Conservation (phyloP, 2,888 invertebrate species). For the Lasioglossum oenotherae region DNA sequence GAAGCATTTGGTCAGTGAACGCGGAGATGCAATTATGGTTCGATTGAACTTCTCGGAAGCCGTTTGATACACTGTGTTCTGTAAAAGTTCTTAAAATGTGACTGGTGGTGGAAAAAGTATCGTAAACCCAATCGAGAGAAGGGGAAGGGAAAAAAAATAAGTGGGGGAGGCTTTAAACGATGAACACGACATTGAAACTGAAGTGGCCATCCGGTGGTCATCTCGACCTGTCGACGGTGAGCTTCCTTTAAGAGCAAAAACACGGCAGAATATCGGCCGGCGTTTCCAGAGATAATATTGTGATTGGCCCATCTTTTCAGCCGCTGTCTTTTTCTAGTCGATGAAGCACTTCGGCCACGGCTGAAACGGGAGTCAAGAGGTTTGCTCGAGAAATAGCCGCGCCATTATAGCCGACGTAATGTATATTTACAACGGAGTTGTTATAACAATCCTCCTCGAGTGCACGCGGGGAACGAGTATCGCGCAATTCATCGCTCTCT, state of each 20-base stretch:
- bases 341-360: constrained; percentile 50
- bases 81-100: background rate
- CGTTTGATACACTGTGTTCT: background rate
- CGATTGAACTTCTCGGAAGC: background rate
- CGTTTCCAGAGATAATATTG: constrained; percentile 70
- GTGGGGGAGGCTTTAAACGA: background rate
- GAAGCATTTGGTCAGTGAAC: background rate
- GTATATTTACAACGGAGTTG: constrained; percentile 16
- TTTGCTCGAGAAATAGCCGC: constrained; percentile 46
- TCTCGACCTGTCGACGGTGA: background rate
- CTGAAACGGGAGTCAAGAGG: constrained; percentile 38
- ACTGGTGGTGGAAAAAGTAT: background rate
- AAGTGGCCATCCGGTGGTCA: constrained; percentile 29
- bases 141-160: background rate
- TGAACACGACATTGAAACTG: constrained; percentile 19
- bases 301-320: constrained; percentile 55
- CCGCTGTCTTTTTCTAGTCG: constrained; percentile 51
- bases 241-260: constrained; percentile 26
- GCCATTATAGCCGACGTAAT: constrained; percentile 9
- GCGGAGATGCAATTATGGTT: background rate
- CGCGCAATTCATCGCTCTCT: background rate
- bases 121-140: background rate
- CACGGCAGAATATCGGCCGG: constrained; percentile 51
- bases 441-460: background rate
- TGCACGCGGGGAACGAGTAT: background rate